Evolutionary conservation across 2,113 vertebrate genomes (phyloP).

Genomic region (Catharus fuscescens): DNA sequence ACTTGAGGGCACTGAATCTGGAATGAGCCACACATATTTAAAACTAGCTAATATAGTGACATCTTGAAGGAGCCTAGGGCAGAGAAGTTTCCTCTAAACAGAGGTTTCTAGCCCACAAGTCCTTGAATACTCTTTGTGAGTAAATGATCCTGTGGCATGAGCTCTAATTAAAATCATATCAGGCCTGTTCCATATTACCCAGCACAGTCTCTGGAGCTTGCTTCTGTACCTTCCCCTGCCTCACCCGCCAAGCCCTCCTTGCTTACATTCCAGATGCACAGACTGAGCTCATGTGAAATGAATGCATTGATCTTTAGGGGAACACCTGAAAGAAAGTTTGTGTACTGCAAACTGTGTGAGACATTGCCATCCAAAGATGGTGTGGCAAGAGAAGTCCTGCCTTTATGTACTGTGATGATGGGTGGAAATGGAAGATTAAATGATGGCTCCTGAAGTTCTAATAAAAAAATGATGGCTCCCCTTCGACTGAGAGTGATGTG

Average conservation of each 20-base stretch:
- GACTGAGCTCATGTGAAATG: neutral
- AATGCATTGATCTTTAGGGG: neutral
- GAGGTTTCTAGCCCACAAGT: constrained; percentile 10
- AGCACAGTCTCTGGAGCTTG: neutral
- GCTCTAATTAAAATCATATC: constrained; percentile 50
- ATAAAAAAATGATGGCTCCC: neutral
- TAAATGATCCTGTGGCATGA: constrained; percentile 8
- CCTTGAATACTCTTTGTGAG: constrained; percentile 12
- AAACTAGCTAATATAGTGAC: neutral
- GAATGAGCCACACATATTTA: constrained; percentile 3
- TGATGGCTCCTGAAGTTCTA: neutral
- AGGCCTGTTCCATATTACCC: constrained; percentile 15
- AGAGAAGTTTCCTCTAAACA: constrained; percentile 26
- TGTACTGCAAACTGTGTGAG: neutral
- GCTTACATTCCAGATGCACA: neutral
- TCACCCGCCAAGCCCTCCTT: neutral
- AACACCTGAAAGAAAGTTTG: neutral
- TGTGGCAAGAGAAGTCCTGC: neutral
- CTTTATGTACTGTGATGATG: neutral
- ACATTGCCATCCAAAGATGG: neutral
- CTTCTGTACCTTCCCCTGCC: constrained; percentile 33
- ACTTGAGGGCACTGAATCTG: neutral
- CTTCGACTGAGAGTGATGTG: neutral
- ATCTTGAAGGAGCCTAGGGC: constrained; percentile 23
- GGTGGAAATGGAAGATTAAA: neutral